Conservation (phyloP, 1,140 invertebrate species). For the Babylonia areolata region DNA sequence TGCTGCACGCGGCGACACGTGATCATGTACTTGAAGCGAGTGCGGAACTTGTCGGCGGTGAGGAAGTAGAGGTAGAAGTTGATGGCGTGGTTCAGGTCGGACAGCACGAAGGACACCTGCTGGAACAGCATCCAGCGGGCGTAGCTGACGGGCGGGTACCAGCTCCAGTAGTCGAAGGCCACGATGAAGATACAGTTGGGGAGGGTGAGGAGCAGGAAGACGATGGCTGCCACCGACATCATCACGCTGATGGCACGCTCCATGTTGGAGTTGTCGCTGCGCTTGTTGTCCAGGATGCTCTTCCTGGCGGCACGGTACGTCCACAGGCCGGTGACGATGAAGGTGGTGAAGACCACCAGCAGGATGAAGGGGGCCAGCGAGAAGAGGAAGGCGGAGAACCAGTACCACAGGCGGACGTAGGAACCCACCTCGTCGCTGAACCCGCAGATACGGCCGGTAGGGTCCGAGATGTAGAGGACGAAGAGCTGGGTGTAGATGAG, state of each 20-base stretch:
- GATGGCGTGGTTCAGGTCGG: conserved; percentile 60
- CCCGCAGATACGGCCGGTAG: conserved; percentile 34
- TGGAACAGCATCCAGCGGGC: conserved; percentile 26
- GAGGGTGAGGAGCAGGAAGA: conserved; percentile 58
- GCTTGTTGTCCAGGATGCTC: conserved; percentile 25
- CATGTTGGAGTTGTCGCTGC: conserved; percentile 47
- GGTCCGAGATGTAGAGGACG: conserved; percentile 44
- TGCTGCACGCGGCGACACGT: conserved; percentile 11
- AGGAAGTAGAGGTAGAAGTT: conserved; percentile 68
- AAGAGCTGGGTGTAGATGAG: conserved; percentile 50
- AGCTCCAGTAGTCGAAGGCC: background rate
- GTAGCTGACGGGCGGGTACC: background rate
- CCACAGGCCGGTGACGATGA: conserved; percentile 57
- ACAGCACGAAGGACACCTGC: conserved; percentile 56
- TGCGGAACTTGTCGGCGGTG: conserved; percentile 57
- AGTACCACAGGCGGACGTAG: conserved; percentile 53
- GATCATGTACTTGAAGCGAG: conserved; percentile 44
- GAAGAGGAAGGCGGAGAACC: conserved; percentile 58
- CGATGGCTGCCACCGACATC: conserved; percentile 55
- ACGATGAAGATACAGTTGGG: conserved; percentile 63
- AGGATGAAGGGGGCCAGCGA: conserved; percentile 56
- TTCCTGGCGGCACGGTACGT: conserved; percentile 44
- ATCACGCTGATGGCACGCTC: conserved; percentile 62
- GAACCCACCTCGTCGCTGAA: conserved; percentile 36
- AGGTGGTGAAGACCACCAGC: conserved; percentile 54